Conservation (phyloP, 1,140 invertebrate species). For the Hydropsyche tenuis region DNA sequence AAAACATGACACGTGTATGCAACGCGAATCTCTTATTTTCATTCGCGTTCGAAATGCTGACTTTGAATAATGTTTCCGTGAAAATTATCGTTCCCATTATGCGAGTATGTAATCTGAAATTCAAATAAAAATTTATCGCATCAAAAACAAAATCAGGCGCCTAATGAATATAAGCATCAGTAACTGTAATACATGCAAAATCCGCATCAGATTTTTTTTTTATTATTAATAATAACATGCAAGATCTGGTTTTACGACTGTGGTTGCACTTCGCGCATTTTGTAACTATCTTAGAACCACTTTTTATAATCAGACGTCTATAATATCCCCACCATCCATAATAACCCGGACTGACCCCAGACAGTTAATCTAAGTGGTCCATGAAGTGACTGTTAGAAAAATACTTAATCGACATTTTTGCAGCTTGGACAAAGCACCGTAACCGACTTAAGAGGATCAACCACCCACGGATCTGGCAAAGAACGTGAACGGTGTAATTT, state of each 20-base stretch:
- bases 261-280: constrained; percentile 1
- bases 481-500: too few relatives aligned
- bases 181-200: not conserved
- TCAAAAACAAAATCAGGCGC: not conserved
- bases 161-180: not conserved
- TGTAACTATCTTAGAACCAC: constrained; percentile 4
- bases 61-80: constrained; percentile 25
- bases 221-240: not conserved
- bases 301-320: not conserved
- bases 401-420: not conserved
- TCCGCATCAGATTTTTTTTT: not conserved
- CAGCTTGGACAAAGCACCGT: constrained; percentile 8
- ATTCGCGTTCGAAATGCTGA: not conserved
- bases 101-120: not conserved
- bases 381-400: constrained; percentile 1
- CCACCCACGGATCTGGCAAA: not conserved
- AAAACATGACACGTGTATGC: constrained; percentile 34
- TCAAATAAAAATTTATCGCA: not conserved
- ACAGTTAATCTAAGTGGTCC: constrained; percentile 10
- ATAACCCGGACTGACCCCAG: constrained; percentile 10
- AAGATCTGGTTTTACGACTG: not conserved
- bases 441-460: not conserved
- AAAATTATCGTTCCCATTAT: constrained; percentile 5
- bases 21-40: constrained; percentile 21
- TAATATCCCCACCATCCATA: not conserved